Percentiles rank a stretch among this genome's conserved stretches.
phyloP scores from a whole-genome alignment of 2,888 invertebrate species.

The Lepidochrysops patricia region DNA sequence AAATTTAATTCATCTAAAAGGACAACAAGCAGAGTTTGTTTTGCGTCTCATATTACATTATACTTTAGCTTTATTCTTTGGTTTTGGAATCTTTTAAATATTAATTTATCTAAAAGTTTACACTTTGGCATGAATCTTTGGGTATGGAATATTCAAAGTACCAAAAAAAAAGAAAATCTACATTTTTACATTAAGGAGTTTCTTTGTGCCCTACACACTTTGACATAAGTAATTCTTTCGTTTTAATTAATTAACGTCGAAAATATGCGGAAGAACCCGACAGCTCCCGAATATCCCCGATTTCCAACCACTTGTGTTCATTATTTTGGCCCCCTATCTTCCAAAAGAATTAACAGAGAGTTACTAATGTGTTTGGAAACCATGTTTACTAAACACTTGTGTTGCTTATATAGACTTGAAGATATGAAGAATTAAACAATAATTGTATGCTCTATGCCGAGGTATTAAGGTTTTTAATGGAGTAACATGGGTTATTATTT shows the following conservation, averaged over 20 bases:
- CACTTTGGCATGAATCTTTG: constrained; percentile 29
- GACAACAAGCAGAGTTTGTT: no score
- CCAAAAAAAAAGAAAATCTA: background rate
- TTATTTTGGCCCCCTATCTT: no score
- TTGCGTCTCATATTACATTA: constrained; percentile 33
- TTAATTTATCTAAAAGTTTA: constrained; percentile 9
- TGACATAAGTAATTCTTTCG: no score
- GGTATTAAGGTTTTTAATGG: background rate
- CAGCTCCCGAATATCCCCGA: background rate
- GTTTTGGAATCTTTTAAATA: constrained; percentile 14
- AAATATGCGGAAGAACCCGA: no score
- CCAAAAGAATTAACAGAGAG: no score
- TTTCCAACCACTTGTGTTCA: no score
- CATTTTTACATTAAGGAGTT: background rate
- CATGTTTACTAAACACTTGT: no score
- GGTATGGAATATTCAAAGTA: constrained; percentile 15
- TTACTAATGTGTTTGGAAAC: no score
- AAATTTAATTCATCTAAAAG: background rate
- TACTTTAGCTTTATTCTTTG: constrained; percentile 29
- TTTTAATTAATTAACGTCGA: no score
- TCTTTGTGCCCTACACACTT: no score
- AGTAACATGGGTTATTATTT: background rate
- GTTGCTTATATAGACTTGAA: no score
- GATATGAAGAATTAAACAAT: no score
- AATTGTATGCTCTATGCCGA: background rate